A percentile compares a stretch with the other conserved stretches of the same genome.
These are phyloP conservation scores for Denticeps clupeoides DNA, from an alignment of 2,797 vertebrate genomes.

Conservation along the genomic window DNA sequence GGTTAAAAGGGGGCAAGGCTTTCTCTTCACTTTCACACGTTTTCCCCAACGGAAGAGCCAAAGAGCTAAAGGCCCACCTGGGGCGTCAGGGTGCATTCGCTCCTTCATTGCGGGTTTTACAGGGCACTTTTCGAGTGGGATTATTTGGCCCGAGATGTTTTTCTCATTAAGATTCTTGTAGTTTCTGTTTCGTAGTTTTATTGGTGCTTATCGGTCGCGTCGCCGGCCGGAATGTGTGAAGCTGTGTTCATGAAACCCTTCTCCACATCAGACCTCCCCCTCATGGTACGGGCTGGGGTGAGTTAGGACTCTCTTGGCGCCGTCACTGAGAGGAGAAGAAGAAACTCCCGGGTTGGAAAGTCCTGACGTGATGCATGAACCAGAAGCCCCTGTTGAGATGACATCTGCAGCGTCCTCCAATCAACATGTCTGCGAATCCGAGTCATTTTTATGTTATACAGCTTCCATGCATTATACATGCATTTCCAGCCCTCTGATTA, in stretches of 20 bases:
- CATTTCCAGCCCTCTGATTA: no score
- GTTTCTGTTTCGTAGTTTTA: neutral
- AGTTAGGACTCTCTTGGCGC: slow-evolving; percentile 1
- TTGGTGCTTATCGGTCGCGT: no score
- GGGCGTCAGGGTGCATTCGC: slow-evolving; percentile 13
- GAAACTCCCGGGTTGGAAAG: neutral
- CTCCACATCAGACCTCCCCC: slow-evolving; percentile 3
- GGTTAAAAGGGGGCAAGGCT: slow-evolving; percentile 35
- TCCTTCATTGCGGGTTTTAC: slow-evolving; percentile 28
- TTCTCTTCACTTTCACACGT: slow-evolving; percentile 38
- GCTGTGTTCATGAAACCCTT: neutral
- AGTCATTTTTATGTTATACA: no score
- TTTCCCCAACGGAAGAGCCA: slow-evolving; percentile 36
- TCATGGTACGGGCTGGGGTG: neutral
- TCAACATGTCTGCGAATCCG: neutral
- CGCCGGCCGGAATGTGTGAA: neutral
- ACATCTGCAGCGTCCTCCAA: slow-evolving; percentile 23
- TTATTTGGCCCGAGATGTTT: slow-evolving; percentile 29
- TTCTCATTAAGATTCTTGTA: slow-evolving; percentile 31
- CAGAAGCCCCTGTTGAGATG: slow-evolving; percentile 29
- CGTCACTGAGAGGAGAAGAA: neutral
- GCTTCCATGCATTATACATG: no score
- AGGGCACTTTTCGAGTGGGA: slow-evolving; percentile 26
- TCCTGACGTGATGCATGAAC: slow-evolving; percentile 5
- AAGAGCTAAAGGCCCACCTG: slow-evolving; percentile 33